Evolutionary conservation across 2,888 invertebrate species (phyloP).

Genomic region (Ditula angustiorana): DNA sequence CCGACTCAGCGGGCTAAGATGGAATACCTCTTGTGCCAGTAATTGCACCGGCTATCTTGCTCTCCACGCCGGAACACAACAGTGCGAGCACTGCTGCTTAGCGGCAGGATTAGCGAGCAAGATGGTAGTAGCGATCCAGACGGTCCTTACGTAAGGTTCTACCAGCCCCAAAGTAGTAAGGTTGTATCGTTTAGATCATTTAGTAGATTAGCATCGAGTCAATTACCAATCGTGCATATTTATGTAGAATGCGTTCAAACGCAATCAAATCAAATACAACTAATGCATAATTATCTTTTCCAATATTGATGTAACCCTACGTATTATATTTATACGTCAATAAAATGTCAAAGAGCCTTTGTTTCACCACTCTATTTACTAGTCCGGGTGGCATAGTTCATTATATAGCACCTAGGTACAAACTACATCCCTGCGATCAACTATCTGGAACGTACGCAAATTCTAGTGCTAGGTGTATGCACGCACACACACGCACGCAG

Average conservation of each 20-base stretch:
- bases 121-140: too few species aligned
- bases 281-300: neutral
- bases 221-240: neutral
- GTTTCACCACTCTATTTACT: slow-evolving; percentile 75
- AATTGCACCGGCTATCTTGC: too few species aligned
- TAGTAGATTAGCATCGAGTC: neutral
- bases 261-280: neutral
- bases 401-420: slow-evolving; percentile 67
- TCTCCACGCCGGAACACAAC: too few species aligned
- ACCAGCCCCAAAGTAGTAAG: too few species aligned
- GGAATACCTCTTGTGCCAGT: too few species aligned
- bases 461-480: slow-evolving; percentile 82
- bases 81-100: too few species aligned
- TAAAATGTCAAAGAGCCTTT: slow-evolving; percentile 68
- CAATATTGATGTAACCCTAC: neutral
- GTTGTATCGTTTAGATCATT: too few species aligned
- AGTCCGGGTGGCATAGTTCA: slow-evolving; percentile 66
- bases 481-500: slow-evolving; percentile 58
- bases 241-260: neutral
- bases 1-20: too few species aligned
- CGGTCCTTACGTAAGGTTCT: too few species aligned
- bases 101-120: too few species aligned
- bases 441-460: slow-evolving; percentile 82
- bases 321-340: neutral
- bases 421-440: slow-evolving; percentile 55